Conservation (phyloP, 2,113 vertebrate genomes). For the Crotalus helleri region DNA sequence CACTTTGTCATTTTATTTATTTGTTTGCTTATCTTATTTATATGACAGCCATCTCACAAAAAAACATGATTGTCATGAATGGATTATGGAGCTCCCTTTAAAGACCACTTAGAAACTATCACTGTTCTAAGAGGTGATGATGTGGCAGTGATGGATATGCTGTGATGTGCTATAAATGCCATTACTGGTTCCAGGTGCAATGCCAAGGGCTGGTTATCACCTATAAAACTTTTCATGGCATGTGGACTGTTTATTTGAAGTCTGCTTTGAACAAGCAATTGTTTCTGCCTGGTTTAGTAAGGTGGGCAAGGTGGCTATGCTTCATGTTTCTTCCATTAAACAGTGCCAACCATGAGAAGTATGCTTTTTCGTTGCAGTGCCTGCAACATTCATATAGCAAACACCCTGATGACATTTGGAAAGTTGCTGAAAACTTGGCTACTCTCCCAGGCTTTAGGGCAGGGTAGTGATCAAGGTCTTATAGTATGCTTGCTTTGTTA, state of each 20-base stretch:
- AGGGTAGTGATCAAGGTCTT: neutral
- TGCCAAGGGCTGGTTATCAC: neutral
- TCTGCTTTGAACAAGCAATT: neutral
- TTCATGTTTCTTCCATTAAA: neutral
- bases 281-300: neutral
- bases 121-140: neutral
- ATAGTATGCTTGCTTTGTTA: neutral
- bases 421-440: neutral
- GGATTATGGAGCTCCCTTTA: neutral
- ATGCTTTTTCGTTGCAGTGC: neutral
- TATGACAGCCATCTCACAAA: neutral
- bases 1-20: neutral
- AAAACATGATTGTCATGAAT: neutral
- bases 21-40: neutral
- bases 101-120: neutral
- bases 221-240: neutral
- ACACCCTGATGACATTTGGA: neutral
- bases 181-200: neutral
- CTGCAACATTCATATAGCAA: neutral
- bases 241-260: neutral
- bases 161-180: neutral
- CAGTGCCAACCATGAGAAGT: neutral
- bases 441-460: neutral
- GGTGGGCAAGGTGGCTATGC: neutral
- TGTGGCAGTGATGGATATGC: neutral